Evolutionary conservation across 1,140 invertebrate species (phyloP).

Genomic region (Triops cancriformis): DNA sequence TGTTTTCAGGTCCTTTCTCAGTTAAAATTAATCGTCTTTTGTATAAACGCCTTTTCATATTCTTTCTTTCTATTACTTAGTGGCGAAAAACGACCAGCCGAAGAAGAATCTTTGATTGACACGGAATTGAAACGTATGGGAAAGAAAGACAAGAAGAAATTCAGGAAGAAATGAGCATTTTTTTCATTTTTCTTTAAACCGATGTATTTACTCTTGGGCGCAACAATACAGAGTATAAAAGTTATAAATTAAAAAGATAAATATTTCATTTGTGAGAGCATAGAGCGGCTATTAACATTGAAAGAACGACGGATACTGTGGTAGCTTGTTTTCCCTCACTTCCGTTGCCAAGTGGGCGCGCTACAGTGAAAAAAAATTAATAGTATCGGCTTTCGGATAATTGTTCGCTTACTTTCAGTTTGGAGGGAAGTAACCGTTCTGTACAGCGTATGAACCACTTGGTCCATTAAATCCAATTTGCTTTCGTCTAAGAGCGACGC

Average conservation of each 20-base stretch:
- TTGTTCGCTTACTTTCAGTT: slow-evolving; percentile 19
- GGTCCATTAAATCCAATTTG: slow-evolving; percentile 23
- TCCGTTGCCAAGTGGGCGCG: not conserved
- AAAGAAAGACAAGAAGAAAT: slow-evolving; percentile 24
- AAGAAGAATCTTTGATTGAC: slow-evolving; percentile 29
- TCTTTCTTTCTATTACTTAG: not conserved
- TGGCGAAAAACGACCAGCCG: slow-evolving; percentile 25
- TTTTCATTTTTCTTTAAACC: not conserved
- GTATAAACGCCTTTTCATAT: not conserved
- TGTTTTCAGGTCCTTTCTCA: too few relatives aligned
- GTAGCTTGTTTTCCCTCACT: not conserved
- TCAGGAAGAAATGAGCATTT: slow-evolving; percentile 22
- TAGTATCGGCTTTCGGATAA: not conserved
- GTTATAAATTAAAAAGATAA: not conserved
- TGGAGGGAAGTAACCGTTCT: slow-evolving; percentile 18
- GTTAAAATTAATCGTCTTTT: too few relatives aligned
- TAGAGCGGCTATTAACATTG: not conserved
- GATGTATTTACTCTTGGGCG: not conserved
- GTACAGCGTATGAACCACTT: slow-evolving; percentile 22
- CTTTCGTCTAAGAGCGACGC: slow-evolving; percentile 6
- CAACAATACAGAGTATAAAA: slow-evolving; percentile 2
- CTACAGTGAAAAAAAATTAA: not conserved
- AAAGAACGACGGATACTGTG: not conserved
- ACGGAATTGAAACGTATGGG: slow-evolving; percentile 33
- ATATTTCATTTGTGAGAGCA: not conserved